Evolutionary conservation across 2,797 vertebrate species (phyloP), one percentile per base, ranked within the genome.

Genomic region (Molossus molossus): DNA sequence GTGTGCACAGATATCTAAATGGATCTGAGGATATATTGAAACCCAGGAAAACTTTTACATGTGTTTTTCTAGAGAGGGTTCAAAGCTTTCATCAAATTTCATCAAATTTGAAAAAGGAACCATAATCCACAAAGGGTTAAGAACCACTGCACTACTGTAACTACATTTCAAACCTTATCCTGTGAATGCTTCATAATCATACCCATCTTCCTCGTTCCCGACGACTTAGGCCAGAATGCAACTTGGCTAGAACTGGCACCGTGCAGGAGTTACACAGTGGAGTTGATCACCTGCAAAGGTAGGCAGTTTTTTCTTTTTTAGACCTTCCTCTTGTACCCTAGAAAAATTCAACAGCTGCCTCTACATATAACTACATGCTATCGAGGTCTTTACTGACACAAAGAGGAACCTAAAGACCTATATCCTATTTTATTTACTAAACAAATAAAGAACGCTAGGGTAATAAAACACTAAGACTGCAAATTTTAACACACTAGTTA

Each of bases 71-170:
- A 92, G 58, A 90, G 48, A 53, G 4, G 40, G 55, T 57, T 80
- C 53, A 91, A 73, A 89, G 20, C 3, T 60, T 60, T 88, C 21
- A 87, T 62, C 7, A 81, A 10, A 91, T 55, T 77, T 87, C 25
- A 86, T 67, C 8, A 81, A 11, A 94, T 57, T 77, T 76, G 90
- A 89, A 65, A 96, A 90, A 92, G 48, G 48, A 92, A 58, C 33
- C 58, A 70, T 65, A 72, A 69, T 15, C 25, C 20, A 27, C 15
- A 75, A 72, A 40, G 62, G 25, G 14, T 70, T 75, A 89, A 91
- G 75, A 79, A 70, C 37, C 23, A 70, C 33, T 67, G 50, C 12
- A 64, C 48, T 85, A 79, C 1, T 76, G 40, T 69, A 69, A 92
- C 50, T 40, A 21, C 55, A 94, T 64, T 77, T 83, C 75, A 94